Evolutionary conservation across 2,797 vertebrate species (phyloP), one percentile per base, ranked within the genome.

Genomic region (Lepidocolaptes lacrymiger): DNA sequence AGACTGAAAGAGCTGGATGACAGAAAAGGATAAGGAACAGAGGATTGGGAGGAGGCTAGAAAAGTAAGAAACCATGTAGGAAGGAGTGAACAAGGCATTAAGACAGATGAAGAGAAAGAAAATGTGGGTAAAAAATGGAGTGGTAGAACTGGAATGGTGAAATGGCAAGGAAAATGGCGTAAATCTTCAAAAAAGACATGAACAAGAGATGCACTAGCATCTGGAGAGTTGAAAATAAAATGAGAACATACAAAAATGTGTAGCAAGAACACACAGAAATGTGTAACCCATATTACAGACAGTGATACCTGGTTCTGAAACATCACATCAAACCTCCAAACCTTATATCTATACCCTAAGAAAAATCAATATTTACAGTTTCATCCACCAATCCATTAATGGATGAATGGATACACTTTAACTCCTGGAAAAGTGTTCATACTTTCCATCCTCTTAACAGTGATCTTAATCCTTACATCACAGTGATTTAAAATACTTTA

Each of bases 341-440:
- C 8, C 14, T 61, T 59, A 37, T 9, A 49, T 34, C 67, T 74
- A 12, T 61, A 36, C n/a, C 34, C 62, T 49, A 78, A 64, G 49
- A 77, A n/a, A 72, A 75, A 81, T 51, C 79, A 84, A 51, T 72
- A 84, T 44, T 68, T 61, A 83, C 20, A 68, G 49, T 32, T 72
- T 69, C 76, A 91, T 43, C 11, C 51, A 85, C 24, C 15, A 78
- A 68, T 44, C 24, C 72, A 55, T 68, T 78, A 77, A 34, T 14
- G 80, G 46, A 80, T 64, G 36, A 85, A 91, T 48, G 23, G 32
- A 75, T 24, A 72, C 56, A 30, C 55, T 91, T 58, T 51, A 88
- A 95, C 78, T 88, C 32, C 58, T n/a, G 16, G 48, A 41, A 97
- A 97, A 91, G n/a, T 67, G 30, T 80, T 95, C 73, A 94, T 95